Evolutionary conservation across 1,140 invertebrate genomes (phyloP), one percentile per base, ranked within the genome.

Genomic region (Octopus bimaculoides): DNA sequence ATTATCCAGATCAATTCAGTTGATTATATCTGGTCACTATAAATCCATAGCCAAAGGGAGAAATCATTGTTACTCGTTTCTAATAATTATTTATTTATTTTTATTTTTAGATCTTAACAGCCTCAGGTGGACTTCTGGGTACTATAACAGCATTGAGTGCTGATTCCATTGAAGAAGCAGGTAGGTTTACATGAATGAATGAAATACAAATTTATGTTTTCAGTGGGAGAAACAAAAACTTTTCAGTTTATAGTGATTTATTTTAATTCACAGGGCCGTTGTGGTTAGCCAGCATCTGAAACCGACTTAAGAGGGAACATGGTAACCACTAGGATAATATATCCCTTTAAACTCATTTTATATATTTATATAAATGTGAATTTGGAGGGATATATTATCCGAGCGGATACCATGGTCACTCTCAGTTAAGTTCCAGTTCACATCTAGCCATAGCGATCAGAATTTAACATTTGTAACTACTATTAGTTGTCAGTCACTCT

Each of bases 91-190:
- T 52, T 54, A 17, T 77, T 12, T 82, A 56, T 78, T 74, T 81
- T 78, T 80, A 78, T 77, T 84, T 84, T 52, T 83, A 98, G 91
- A 83, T 98, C 54, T 90, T 95, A 20, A 98, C 97, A 1, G 96
- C 96, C 0, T 92, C 93, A 12, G 94, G 96, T 61, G 96, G 96
- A 26, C 91, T 98, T 26, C 87, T 97, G 26, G 97, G 97, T 20
- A 95, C 96, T 12, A 89, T 97, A 79, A 93, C 94, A 17, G 96
- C 96, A 3, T 93, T 98, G n/a, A 89, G 92, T 55, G 95, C 93
- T 81, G 95, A 95, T 17, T 94, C 94, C 7, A 92, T 92, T n/a
- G 93, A 94, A 86, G 92, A 93, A 79, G 93, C 96, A 82, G 95
- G 95, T 95, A 81, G 74, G 83, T 61, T 7, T 10, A 41, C 26